These are phyloP conservation scores for Ptychobarbus kaznakovi DNA, from an alignment of 2,797 vertebrate genomes.

Conservation along the genomic window DNA sequence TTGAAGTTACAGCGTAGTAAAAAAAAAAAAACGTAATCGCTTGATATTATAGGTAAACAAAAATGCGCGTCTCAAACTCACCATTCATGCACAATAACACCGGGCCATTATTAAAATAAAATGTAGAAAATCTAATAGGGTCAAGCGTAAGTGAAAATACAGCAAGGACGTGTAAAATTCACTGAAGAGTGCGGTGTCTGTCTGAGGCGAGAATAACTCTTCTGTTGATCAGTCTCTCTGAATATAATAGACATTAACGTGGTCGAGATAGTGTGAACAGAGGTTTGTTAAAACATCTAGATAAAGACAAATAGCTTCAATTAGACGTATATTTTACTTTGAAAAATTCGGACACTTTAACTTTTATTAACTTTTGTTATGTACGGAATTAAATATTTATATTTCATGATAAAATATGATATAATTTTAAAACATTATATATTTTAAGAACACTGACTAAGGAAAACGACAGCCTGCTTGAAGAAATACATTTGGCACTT, in stretches of 20 bases:
- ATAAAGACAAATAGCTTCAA: too few relatives aligned
- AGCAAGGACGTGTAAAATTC: constrained; percentile 7
- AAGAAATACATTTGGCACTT: not conserved
- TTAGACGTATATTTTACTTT: not conserved
- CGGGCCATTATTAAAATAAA: too few relatives aligned
- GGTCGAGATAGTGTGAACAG: not conserved
- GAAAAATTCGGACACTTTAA: not conserved
- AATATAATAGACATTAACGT: constrained; percentile 14
- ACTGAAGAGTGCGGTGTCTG: not conserved
- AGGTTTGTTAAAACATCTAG: not conserved
- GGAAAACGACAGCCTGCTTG: not conserved
- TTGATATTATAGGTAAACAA: not conserved
- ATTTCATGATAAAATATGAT: not conserved
- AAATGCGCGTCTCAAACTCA: not conserved
- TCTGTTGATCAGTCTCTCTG: constrained; percentile 20
- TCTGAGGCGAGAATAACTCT: constrained; percentile 22
- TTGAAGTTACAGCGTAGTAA: not conserved
- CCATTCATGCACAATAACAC: not conserved
- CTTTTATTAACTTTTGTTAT: too few relatives aligned
- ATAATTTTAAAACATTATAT: not conserved
- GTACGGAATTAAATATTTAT: not conserved
- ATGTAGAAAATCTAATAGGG: not conserved
- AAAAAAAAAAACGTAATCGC: too few relatives aligned
- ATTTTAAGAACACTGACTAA: not conserved
- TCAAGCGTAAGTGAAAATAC: constrained; percentile 4